Base-by-base conservation (phyloP, 2,888 invertebrate genomes). In the Hirtodrosophila histrioides region DNA sequence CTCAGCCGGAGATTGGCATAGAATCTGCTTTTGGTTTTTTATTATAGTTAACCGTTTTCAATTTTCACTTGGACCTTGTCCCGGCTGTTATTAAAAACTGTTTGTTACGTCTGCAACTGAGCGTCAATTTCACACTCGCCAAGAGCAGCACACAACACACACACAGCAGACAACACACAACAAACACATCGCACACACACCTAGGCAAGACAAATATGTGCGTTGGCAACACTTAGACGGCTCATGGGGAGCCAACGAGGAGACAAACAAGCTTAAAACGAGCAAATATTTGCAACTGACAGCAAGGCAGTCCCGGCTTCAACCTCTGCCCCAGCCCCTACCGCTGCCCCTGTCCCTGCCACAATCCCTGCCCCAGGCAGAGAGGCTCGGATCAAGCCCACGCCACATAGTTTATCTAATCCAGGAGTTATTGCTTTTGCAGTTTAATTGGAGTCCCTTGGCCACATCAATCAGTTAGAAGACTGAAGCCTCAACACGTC, bases 81-180 rank as follows among this genome's bases (percentile, higher is more conserved):
- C 8, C 9, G 31, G 57, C 33, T 62, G 60, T 67, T 70, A 65
- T 65, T 65, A 63, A 69, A 66, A 56, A 55, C 68, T 62, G 45
- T 67, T 62, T 60, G 46, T 49, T 58, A 50, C 39, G 37, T 45
- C 61, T 54, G 37, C 56, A 64, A 50, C 58, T 53, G 40, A 45
- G 67, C 78, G 58, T 78, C 79, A 69, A 77, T 69, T 82, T 82
- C 82, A 63, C 78, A 79, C 76, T 76, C 64, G 70, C 55, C 63
- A 55, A 62, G 56, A 48, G 56, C 44, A 24, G 7, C 31, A 31
- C 11, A 57, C 54, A 56, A 54, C 51, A 53, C 54, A 62, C 53
- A 54, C 46, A 40, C 39, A 24, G 7, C 44, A 24, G 4, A 43
- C 31, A 31, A 43, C 11, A 37, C 44, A 57, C 54, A 56, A 57